Evolutionary conservation across 2,888 invertebrate species (phyloP), one percentile per base, ranked within the genome.

Genomic region (Phengaris alcon): DNA sequence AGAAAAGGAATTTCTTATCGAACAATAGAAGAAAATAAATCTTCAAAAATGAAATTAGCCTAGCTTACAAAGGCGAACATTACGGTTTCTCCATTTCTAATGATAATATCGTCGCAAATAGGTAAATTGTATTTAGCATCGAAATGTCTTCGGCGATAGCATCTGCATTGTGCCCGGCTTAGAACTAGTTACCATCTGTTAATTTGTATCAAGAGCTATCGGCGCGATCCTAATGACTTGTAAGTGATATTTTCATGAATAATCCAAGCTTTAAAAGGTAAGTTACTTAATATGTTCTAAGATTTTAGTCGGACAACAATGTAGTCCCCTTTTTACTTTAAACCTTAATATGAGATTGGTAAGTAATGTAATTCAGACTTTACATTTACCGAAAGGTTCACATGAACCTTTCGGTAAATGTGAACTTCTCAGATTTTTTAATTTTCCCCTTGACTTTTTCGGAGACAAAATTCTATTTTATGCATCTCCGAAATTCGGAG

Each of bases 71-170:
- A 69, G 77, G 55, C 44, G 15, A 68, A 57, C 51, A 59, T 59
- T 35, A 59, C 35, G 15, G 44, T 68, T 68, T 54, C 68, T 74
- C 68, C 74, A 52, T 68, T 54, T 54, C 48, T 46, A 44, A 77
- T 76, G 80, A 80, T 80, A 75, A 74, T 78, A 79, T 79, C 79
- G 54, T 76, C 74, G 78, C 77, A 77, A 80, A 81, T 80, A 78
- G 79, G 79, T 78, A 78, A 79, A 80, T 78, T 77, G 80, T 80
- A 79, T 78, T 79, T 79, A 80, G 78, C 77, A 80, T 80, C 80
- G 77, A 79, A 79, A 81, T 79, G 80, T 79, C 78, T 77, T 76
- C 74, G 35, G 51, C 70, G 80, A 80, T 80, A 80, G 64, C 73
- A 81, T 80, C 81, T 76, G 79, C 79, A 80, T 81, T 81, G 81